Conservation (phyloP, 1,140 invertebrate genomes). For the Littorina saxatilis region DNA sequence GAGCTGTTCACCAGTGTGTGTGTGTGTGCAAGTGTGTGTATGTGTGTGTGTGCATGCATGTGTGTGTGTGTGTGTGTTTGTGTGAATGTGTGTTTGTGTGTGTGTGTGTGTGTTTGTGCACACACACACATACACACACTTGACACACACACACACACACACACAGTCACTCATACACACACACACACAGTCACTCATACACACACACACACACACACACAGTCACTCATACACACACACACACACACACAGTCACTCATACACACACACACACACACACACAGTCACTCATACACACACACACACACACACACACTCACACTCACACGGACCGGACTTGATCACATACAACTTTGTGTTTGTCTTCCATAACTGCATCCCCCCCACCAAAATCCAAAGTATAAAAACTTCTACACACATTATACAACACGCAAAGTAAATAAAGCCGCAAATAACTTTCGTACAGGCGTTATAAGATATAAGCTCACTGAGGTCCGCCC, state of each 20-base stretch:
- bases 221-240: neutral
- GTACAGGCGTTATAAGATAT: too few species aligned
- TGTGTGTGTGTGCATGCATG: conserved; percentile 8
- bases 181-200: conserved; percentile 7
- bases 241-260: conserved; percentile 3
- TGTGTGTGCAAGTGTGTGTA: conserved; percentile 3
- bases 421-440: too few species aligned
- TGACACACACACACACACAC: conserved; percentile 7
- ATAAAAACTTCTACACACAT: too few species aligned
- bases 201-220: conserved; percentile 8
- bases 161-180: conserved; percentile 11
- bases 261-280: conserved; percentile 15
- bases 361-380: too few species aligned
- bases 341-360: too few species aligned
- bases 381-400: too few species aligned
- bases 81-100: neutral
- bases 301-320: neutral
- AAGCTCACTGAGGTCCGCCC: too few species aligned
- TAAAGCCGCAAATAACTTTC: too few species aligned
- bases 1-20: neutral
- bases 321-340: neutral
- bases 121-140: too few species aligned
- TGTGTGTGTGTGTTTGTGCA: too few species aligned
- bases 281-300: conserved; percentile 11
- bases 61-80: conserved; percentile 11